Base-by-base conservation (phyloP, 2,797 vertebrate species). In the Capromys pilorides region DNA sequence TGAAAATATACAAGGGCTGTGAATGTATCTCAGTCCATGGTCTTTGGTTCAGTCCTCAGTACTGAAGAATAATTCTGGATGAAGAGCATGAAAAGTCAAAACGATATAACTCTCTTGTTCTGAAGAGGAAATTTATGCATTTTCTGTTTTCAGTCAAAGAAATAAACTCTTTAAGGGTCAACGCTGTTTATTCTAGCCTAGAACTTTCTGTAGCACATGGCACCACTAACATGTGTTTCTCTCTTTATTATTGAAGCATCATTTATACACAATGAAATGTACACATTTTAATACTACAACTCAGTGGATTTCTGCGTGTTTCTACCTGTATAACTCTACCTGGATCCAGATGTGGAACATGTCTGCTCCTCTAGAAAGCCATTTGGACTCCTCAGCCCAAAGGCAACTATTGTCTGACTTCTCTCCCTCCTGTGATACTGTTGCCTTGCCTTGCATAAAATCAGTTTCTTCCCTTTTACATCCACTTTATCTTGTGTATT, bases 61-160 rank as follows among this genome's bases (percentile, higher is more conserved):
- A 81, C 9, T 69, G 31, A 31, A 69, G 6, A 51, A 18, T 24
- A 31, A 69, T 41, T 14, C 11, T 59, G 31, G 79, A 49, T 78
- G 57, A 93, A 94, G 87, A 22, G 21, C 21, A 18, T 84, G 57
- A 67, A 81, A 62, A 78, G 45, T n/a, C 6, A 1, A 9, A 92
- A 26, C 12, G 39, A 21, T 51, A 39, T 22, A 78, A 39, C 62
- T 33, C 18, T 59, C 33, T 62, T 59, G 8, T 59, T 67, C 7
- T 19, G 7, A 95, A 87, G 39, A 91, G 49, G 66, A 90, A 82
- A 51, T 81, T 22, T 66, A 22, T 73, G 1, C 39, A 77, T 96
- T 90, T 95, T 62, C 61, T 93, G 24, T 69, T 94, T 95, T 80
- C 49, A 54, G 5, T 14, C 22, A 69, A 39, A 64, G 77, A 89